Evolutionary conservation across 2,797 vertebrate genomes (phyloP), one percentile per base, ranked within the genome.

Genomic region (Apogon hyalosoma): DNA sequence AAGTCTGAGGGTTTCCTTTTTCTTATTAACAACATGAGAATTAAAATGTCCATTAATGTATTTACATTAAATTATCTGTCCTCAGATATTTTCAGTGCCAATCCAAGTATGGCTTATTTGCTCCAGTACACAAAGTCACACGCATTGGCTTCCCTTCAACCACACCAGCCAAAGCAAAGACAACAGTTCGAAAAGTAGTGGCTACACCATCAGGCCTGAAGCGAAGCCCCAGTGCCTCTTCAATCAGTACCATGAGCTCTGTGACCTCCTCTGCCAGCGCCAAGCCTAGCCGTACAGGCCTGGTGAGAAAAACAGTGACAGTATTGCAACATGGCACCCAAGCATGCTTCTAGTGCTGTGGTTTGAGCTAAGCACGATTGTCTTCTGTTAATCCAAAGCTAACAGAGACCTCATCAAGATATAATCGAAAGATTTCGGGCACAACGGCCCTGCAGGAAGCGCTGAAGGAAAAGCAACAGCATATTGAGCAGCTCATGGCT

Each of bases 391-490:
- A 55, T 79, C 87, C 57, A 48, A 85, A 99, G 98, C 92, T 99
- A 89, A 98, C 98, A 4, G 98, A 99, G 92, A 99, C 98, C 2
- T 99, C 98, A 0, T 98, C 98, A 0, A 92, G 98, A 11, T 99
- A 99, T 63, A 94, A 93, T 69, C 95, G 98, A 53, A 99, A 99
- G 92, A 99, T 99, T 83, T 98, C 98, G 3, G 97, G 98, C 84
- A 98, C 96, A 86, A 99, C 98, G 0, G 98, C 98, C 15, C 89
- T 99, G 28, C 98, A 99, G 89, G 98, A 99, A 88, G 98, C 97
- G 0, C 91, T 99, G 85, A 99, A 99, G 91, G 98, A 99, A 93
- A 99, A 99, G 80, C 97, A 99, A 90, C 98, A 99, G 86, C 98
- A 99, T 85, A 99, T 99, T 50, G 97, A 99, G 80, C 98, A 99